Percentiles rank a stretch among this genome's conserved stretches.
These are phyloP conservation scores for Oreochromis grahami DNA, from an alignment of 2,797 vertebrate species.

Conservation along the genomic window DNA sequence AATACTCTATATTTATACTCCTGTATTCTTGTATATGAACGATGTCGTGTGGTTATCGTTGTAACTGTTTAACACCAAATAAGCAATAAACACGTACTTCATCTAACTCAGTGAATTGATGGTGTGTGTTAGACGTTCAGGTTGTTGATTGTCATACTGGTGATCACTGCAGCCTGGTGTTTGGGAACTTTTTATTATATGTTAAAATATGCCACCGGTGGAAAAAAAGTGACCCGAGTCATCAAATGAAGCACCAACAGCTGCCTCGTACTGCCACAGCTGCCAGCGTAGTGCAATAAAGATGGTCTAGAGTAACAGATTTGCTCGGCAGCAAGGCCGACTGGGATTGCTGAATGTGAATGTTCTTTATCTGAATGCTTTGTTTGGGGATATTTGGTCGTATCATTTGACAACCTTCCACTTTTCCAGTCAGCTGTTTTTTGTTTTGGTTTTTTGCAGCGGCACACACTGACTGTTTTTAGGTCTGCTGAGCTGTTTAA, in stretches of 20 bases:
- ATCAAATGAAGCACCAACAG: neutral
- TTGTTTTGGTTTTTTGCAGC: neutral
- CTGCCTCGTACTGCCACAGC: neutral
- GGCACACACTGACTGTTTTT: neutral
- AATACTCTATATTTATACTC: constrained; percentile 78
- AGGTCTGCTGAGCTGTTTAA: neutral
- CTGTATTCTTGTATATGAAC: constrained; percentile 61
- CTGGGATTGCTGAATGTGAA: neutral
- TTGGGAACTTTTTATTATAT: neutral
- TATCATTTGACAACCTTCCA: neutral
- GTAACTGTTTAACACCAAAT: constrained; percentile 50
- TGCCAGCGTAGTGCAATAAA: neutral
- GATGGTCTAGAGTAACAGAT: neutral
- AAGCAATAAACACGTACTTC: constrained; percentile 60
- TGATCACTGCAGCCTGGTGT: neutral
- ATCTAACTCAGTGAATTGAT: neutral
- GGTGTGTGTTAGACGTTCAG: neutral
- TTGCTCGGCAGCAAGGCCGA: neutral
- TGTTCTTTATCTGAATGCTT: neutral
- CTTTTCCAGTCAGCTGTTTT: neutral
- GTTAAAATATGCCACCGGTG: neutral
- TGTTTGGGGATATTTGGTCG: neutral
- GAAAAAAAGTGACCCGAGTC: neutral
- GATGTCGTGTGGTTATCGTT: constrained; percentile 50
- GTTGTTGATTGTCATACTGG: neutral